These are phyloP conservation scores for Mycteria americana DNA, from an alignment of 2,797 vertebrate species.

Conservation along the genomic window DNA sequence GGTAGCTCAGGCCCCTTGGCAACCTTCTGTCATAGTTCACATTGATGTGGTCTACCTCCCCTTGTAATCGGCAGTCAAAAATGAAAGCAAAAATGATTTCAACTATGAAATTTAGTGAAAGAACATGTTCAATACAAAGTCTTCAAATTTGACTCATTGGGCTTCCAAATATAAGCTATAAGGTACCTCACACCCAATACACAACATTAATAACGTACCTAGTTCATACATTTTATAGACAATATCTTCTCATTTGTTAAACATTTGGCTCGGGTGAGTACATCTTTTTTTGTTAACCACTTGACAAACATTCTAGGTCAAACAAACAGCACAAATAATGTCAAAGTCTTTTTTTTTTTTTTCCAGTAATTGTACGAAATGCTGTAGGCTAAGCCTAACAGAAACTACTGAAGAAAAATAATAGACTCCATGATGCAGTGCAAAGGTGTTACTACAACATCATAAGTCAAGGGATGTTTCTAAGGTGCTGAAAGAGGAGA, in stretches of 20 bases:
- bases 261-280: slow-evolving; percentile 71
- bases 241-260: slow-evolving; percentile 58
- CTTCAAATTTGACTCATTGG: slow-evolving; percentile 24
- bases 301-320: slow-evolving; percentile 74
- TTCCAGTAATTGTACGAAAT: slow-evolving; percentile 63
- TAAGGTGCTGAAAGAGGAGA: slow-evolving; percentile 96
- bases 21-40: slow-evolving; percentile 40
- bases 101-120: slow-evolving; percentile 43
- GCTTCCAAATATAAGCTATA: slow-evolving; percentile 62
- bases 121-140: slow-evolving; percentile 17
- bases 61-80: slow-evolving; percentile 42
- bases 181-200: slow-evolving; percentile 60
- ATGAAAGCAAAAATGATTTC: slow-evolving; percentile 38
- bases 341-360: slow-evolving; percentile 40
- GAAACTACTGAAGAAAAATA: slow-evolving; percentile 70
- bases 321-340: slow-evolving; percentile 72
- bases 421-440: slow-evolving; percentile 61
- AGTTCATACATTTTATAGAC: slow-evolving; percentile 66
- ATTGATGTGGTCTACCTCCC: slow-evolving; percentile 59
- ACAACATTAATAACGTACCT: slow-evolving; percentile 68
- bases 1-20: slow-evolving; percentile 66
- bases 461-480: slow-evolving; percentile 57
- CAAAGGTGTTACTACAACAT: slow-evolving; percentile 60
- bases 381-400: slow-evolving; percentile 74
- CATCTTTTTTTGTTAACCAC: slow-evolving; percentile 58